Evolutionary conservation across 2,113 vertebrate genomes (phyloP).

Genomic region (Megaceryle torquata): DNA sequence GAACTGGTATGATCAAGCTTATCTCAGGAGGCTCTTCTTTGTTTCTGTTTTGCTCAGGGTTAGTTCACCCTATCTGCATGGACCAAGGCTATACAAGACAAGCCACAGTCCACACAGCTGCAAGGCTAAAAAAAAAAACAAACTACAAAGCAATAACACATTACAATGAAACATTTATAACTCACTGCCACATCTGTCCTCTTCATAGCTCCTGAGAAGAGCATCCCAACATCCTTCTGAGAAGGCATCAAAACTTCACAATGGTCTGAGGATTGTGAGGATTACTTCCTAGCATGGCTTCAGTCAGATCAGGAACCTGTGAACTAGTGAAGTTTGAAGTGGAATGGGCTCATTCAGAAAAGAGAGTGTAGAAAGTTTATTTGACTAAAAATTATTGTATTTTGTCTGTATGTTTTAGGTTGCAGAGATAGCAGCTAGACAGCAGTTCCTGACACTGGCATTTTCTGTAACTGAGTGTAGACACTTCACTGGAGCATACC

Average conservation of each 20-base stretch:
- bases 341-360: not conserved
- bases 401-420: not conserved
- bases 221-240: not conserved
- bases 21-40: too few relatives aligned
- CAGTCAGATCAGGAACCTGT: not conserved
- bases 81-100: too few relatives aligned
- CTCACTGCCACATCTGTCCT: not conserved
- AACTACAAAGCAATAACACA: too few relatives aligned
- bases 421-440: not conserved
- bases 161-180: too few relatives aligned
- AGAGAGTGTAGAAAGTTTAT: not conserved
- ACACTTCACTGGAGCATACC: fast-evolving
- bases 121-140: too few relatives aligned
- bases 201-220: not conserved
- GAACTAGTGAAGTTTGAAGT: not conserved
- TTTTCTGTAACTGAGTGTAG: not conserved
- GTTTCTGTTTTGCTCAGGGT: too few relatives aligned
- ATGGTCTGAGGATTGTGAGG: not conserved
- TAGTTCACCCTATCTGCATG: too few relatives aligned
- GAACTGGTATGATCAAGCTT: too few relatives aligned
- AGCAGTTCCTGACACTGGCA: not conserved
- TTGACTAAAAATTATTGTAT: not conserved
- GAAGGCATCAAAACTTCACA: not conserved
- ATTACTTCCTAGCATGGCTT: not conserved
- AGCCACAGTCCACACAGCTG: too few relatives aligned